These are phyloP conservation scores for Halocynthia roretzi DNA, from an alignment of 23 tunicate species.

Conservation along the genomic window DNA sequence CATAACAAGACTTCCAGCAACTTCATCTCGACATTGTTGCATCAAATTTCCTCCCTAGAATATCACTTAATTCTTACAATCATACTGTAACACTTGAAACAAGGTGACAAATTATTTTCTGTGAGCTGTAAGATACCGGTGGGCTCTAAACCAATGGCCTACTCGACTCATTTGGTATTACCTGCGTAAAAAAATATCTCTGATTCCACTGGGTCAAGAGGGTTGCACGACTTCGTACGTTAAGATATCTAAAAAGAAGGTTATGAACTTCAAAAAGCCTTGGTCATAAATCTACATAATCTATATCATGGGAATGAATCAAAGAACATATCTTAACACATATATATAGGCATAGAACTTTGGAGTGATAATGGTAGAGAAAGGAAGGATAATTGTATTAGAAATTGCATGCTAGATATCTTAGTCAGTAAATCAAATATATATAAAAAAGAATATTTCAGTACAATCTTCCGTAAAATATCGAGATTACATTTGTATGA, in stretches of 20 bases:
- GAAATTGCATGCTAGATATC: no score
- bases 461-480: no score
- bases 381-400: no score
- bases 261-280: not conserved
- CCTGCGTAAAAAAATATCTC: slow-evolving; percentile 60
- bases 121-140: not conserved
- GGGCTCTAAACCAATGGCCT: not conserved
- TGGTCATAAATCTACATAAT: no score
- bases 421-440: no score
- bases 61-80: no score
- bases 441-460: no score
- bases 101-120: not conserved
- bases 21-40: slow-evolving; percentile 61
- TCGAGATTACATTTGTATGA: no score
- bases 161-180: not conserved
- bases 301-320: no score
- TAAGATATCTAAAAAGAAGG: slow-evolving; percentile 4
- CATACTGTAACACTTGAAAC: not conserved
- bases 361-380: no score
- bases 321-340: no score
- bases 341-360: no score
- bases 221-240: slow-evolving; percentile 32
- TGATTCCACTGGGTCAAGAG: slow-evolving; percentile 77
- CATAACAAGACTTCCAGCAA: slow-evolving; percentile 68
- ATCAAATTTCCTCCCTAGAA: slow-evolving; percentile 75